These are phyloP conservation scores for Excalfactoria chinensis DNA, from an alignment of 2,113 vertebrate species.

Conservation along the genomic window DNA sequence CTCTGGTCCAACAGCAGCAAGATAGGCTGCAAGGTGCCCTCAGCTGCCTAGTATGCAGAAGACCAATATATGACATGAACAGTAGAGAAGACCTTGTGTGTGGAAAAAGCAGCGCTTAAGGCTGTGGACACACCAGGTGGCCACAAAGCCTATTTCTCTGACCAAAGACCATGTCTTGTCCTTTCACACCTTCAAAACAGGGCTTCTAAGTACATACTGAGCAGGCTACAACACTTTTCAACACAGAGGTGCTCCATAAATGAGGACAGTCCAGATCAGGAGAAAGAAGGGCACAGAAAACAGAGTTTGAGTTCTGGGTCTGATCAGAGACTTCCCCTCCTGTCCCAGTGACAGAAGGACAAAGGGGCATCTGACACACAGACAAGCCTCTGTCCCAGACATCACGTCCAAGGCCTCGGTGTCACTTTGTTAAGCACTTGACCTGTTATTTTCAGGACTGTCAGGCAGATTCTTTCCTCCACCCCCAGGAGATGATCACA, in stretches of 20 bases:
- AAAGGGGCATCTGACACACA: not conserved
- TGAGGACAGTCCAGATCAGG: not conserved
- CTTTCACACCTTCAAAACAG: not conserved
- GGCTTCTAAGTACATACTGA: not conserved
- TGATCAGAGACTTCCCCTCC: not conserved
- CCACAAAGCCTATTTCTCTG: not conserved
- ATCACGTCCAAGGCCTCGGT: fast-evolving
- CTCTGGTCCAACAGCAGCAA: not conserved
- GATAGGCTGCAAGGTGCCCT: not conserved
- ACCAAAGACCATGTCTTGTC: not conserved
- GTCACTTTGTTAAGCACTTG: not conserved
- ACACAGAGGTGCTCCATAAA: not conserved
- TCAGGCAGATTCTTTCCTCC: not conserved
- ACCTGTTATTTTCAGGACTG: not conserved
- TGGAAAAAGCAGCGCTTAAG: not conserved
- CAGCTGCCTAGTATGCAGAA: not conserved
- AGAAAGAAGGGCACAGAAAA: not conserved
- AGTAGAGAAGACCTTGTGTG: not conserved
- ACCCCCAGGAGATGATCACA: not conserved
- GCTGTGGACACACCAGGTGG: not conserved
- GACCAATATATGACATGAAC: not conserved
- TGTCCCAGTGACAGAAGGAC: not conserved
- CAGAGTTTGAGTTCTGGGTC: not conserved
- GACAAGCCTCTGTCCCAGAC: not conserved
- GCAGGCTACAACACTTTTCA: not conserved